Evolutionary conservation across 2,888 invertebrate genomes (phyloP), one percentile per base, ranked within the genome.

Genomic region (Calephelis perditalis): DNA sequence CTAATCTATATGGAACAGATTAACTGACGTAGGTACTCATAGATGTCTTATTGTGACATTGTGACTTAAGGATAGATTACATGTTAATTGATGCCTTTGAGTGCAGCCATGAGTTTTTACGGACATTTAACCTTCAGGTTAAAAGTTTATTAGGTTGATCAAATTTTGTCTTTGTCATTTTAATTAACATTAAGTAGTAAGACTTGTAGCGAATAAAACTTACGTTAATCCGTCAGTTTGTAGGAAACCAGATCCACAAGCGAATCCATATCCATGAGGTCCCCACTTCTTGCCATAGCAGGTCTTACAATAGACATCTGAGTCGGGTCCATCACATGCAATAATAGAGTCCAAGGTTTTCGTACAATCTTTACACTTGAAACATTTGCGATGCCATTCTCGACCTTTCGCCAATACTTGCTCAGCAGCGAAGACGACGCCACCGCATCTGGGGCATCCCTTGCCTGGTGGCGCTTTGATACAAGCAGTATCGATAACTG

Each of bases 211-310:
- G 26, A 26, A 26, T 26, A 26, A 26, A 56, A 71, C 94, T 93
- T 87, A 97, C 96, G 94, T 94, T 73, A 97, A 91, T 67, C 97
- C 97, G 81, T 97, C 97, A 71, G 97, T 97, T 84, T 97, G 96
- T 71, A 98, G 92, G 91, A 97, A 97, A 69, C 98, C 98, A 70
- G 97, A 97, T 64, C 98, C 98, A 78, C 96, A 97, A 68, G 98
- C 98, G 81, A 97, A 98, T 63, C 98, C 98, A 79, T 98, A 98
- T 65, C 97, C 97, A 83, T 98, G 98, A 60, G 98, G 98, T 74
- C 98, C 99, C 95, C 96, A 98, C 86, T 97, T 98, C 91, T 98
- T 97, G 76, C 98, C 98, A 84, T 99, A 98, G 89, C 99, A 99
- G 76, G 97, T 96, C 89, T 97, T 98, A 91, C 99, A 99, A 89